Conservation (phyloP, 2,797 vertebrate species). For the Falco concolor region DNA sequence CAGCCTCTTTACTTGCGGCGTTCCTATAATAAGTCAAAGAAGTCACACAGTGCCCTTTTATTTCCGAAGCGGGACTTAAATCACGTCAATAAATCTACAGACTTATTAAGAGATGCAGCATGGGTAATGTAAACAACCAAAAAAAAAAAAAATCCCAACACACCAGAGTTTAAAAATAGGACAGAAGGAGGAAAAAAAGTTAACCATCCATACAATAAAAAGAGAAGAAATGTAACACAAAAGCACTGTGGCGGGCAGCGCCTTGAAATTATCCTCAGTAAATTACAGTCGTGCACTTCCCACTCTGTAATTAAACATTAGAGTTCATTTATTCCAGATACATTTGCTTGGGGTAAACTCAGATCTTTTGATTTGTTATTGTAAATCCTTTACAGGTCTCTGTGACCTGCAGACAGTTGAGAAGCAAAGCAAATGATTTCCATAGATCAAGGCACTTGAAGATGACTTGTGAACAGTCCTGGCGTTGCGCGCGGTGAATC, state of each 20-base stretch:
- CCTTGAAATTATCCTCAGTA: slow-evolving; percentile 81
- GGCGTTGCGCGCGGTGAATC: not conserved
- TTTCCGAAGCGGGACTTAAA: not conserved
- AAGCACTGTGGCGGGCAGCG: slow-evolving; percentile 71
- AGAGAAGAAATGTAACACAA: slow-evolving; percentile 73
- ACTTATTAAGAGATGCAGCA: slow-evolving; percentile 47
- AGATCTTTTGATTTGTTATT: slow-evolving; percentile 61
- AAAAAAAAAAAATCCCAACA: not conserved
- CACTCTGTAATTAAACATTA: slow-evolving; percentile 82
- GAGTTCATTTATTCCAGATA: slow-evolving; percentile 85
- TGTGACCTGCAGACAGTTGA: slow-evolving; percentile 28
- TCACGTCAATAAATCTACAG: not conserved
- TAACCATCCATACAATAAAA: slow-evolving; percentile 64
- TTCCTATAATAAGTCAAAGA: not conserved
- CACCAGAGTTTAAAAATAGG: slow-evolving; percentile 63
- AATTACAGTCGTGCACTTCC: slow-evolving; percentile 78
- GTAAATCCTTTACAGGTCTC: slow-evolving; percentile 64
- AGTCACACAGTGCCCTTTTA: not conserved
- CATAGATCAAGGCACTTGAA: not conserved
- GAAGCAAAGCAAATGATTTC: slow-evolving; percentile 9
- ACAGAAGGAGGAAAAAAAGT: slow-evolving; percentile 29
- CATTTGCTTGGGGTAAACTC: slow-evolving; percentile 62
- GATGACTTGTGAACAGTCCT: not conserved
- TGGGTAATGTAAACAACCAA: slow-evolving; percentile 48
- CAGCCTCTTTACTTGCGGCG: not conserved